Evolutionary conservation across 1,140 invertebrate species (phyloP).

Genomic region (Gryllus bimaculatus): DNA sequence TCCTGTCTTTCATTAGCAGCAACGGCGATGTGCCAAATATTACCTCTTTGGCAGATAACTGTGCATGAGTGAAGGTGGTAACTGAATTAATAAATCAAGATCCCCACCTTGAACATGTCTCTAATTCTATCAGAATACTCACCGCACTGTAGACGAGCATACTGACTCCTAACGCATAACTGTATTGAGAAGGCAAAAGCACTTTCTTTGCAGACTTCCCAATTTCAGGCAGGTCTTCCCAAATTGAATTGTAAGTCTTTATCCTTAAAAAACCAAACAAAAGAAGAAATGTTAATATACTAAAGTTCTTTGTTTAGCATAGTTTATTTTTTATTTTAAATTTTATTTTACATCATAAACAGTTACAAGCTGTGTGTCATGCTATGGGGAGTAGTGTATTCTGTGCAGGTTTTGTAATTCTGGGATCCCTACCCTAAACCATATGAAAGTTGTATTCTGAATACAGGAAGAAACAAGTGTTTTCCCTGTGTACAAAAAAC

Average conservation of each 20-base stretch:
- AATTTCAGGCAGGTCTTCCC: slow-evolving; percentile 31
- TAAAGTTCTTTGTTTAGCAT: no score
- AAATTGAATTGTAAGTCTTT: slow-evolving; percentile 33
- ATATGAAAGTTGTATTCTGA: no score
- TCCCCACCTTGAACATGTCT: no score
- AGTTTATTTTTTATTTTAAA: no score
- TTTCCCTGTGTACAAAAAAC: no score
- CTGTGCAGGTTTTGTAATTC: no score
- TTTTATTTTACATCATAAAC: no score
- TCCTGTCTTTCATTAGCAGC: slow-evolving; percentile 42
- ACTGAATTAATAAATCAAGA: not conserved
- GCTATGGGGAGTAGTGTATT: no score
- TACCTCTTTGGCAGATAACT: slow-evolving; percentile 30
- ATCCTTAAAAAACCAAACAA: slow-evolving; percentile 26
- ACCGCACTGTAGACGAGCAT: slow-evolving; percentile 37
- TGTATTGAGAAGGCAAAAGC: slow-evolving; percentile 37
- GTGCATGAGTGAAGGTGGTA: slow-evolving; percentile 2
- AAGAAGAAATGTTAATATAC: no score
- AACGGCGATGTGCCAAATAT: slow-evolving; percentile 32
- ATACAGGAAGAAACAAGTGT: no score
- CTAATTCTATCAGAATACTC: slow-evolving; percentile 16
- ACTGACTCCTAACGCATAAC: slow-evolving; percentile 35
- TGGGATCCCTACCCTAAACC: no score
- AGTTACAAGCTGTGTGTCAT: no score
- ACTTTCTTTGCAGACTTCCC: slow-evolving; percentile 28